Percentiles rank a stretch among this genome's conserved stretches.
phyloP scores from a whole-genome alignment of 2,888 invertebrate genomes.

The Lydus trimaculatus region DNA sequence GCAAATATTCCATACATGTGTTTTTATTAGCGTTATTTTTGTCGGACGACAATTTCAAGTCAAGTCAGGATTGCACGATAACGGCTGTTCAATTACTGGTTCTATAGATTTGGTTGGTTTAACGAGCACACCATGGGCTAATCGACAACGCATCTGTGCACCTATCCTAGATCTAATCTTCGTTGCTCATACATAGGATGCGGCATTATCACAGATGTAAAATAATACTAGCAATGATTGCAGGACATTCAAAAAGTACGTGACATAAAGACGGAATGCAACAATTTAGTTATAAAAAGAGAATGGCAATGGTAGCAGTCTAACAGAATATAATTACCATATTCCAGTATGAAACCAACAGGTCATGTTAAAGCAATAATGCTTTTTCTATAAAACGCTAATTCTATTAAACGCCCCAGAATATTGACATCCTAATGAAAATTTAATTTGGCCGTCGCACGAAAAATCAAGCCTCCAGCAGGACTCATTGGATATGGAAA shows the following conservation, averaged over 20 bases:
- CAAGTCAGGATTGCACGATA: slow-evolving; percentile 21
- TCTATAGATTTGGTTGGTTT: slow-evolving; percentile 22
- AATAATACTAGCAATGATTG: slow-evolving; percentile 45
- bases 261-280: slow-evolving; percentile 40
- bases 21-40: background rate
- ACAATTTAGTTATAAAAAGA: slow-evolving; percentile 9
- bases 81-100: slow-evolving; percentile 25
- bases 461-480: slow-evolving; percentile 49
- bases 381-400: slow-evolving; percentile 53
- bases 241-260: slow-evolving; percentile 43
- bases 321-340: slow-evolving; percentile 50
- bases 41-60: slow-evolving; percentile 11
- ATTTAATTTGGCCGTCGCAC: slow-evolving; percentile 54
- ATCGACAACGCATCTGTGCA: slow-evolving; percentile 32
- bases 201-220: slow-evolving; percentile 45
- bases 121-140: slow-evolving; percentile 19
- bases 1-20: background rate
- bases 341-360: slow-evolving; percentile 52
- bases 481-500: slow-evolving; percentile 46
- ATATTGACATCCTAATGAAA: slow-evolving; percentile 60
- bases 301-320: slow-evolving; percentile 23
- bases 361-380: slow-evolving; percentile 52
- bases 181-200: slow-evolving; percentile 18
- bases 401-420: slow-evolving; percentile 56
- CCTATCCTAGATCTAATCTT: slow-evolving; percentile 30